phyloP scores from a whole-genome alignment of 1,140 invertebrate species.

The Mamestra configurata region DNA sequence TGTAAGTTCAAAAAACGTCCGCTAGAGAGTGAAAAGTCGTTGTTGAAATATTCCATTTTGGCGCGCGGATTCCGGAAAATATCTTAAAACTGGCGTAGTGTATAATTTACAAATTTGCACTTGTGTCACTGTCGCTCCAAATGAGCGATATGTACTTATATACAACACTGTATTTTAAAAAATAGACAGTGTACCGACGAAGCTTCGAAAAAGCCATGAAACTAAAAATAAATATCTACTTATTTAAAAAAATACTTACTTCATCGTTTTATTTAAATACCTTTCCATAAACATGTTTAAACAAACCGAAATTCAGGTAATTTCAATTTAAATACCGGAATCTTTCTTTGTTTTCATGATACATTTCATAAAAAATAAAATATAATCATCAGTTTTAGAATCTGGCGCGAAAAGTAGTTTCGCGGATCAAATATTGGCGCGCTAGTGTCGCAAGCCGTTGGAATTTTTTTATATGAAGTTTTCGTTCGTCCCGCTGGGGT shows the following conservation, averaged over 20 bases:
- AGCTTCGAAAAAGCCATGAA: conserved; percentile 36
- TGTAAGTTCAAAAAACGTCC: no score
- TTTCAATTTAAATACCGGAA: not conserved
- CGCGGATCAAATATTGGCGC: not conserved
- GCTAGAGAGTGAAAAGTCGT: no score
- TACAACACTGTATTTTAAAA: conserved; percentile 2
- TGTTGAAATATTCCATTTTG: no score
- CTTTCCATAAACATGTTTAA: not conserved
- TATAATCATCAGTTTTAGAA: not conserved
- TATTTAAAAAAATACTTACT: conserved; percentile 32
- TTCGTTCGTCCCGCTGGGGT: not conserved
- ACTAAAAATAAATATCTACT: conserved; percentile 47
- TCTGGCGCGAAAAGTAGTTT: not conserved
- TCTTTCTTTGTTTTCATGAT: not conserved
- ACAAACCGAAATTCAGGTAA: not conserved
- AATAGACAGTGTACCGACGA: conserved; percentile 9
- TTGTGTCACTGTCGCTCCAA: no score
- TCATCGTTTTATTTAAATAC: not conserved
- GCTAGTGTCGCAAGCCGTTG: not conserved
- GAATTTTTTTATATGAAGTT: not conserved
- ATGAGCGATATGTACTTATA: not conserved
- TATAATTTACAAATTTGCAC: no score
- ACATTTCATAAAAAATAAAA: not conserved
- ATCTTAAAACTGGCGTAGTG: no score
- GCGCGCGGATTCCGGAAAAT: no score